Base-by-base conservation (phyloP, 2,888 invertebrate genomes). In the Ferrisia virgata region DNA sequence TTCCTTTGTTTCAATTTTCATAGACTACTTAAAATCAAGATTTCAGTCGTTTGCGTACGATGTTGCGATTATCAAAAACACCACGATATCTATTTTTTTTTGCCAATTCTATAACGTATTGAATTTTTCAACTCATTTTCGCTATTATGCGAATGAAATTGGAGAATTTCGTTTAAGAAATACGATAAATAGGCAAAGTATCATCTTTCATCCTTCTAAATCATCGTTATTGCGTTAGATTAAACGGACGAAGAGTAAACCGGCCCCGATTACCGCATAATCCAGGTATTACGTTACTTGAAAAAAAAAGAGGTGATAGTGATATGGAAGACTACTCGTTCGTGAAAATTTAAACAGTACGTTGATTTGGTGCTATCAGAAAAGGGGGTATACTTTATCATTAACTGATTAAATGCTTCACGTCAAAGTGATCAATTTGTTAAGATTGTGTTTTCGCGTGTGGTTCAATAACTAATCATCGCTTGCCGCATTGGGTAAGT, bases 51-150 rank as follows among this genome's bases (percentile, higher is more conserved):
- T n/a, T n/a, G 18, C n/a, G 18, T 1, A 53, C 53, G 18, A n/a
- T 18, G n/a, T n/a, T n/a, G n/a, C 11, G 28, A 28, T 64, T 64
- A 28, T 64, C 28, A 64, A 18, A 64, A 64, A 64, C 58, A 64
- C 58, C 13, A 25, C 15, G 22, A 25, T 6, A 28, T 64, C 28
- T 64, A 25, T 64, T 64, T 53, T 53, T 53, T 64, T 22, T 64
- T 64, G 2, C 13, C 6, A 11, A 28, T 25, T 64, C 58, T 64
- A 64, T 64, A 28, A 64, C 25, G 15, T 72, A 72, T 72, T 36
- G 72, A 33, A 72, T 72, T 72, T 72, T 72, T 72, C n/a, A 64
- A 64, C 64, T 64, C 72, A 72, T 72, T 72, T 72, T 72, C 33
- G 72, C 72, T 72, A 72, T 33, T 72, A 64, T 64, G 58, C 28